Base-by-base conservation (phyloP, 2,888 invertebrate species). In the Disparrhopalites patrizii region DNA sequence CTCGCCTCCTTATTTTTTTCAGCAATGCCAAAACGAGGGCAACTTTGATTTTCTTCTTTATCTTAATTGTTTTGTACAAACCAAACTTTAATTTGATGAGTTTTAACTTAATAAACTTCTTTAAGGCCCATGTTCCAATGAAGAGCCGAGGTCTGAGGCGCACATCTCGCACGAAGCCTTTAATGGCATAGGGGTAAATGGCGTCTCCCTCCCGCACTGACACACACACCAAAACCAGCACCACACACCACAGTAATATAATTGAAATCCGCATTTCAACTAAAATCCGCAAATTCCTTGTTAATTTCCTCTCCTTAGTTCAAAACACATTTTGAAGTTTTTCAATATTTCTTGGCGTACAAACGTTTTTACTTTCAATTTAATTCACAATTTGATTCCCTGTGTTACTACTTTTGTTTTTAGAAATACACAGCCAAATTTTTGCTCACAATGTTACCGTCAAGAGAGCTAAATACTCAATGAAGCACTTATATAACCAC, bases 141-240 rank as follows among this genome's bases (percentile, higher is more conserved):
- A 74, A 72, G 23, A 70, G 58, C 13, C 65, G 51, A 7, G 74
- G 74, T 5, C 70, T 62, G 38, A 25, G 57, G 30, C 72, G 56
- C 47, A 74, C 68, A 47, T 74, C 74, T 25, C 65, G 27, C 13
- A 74, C 74, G 43, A 72, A 68, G n/a, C 74, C 74, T 65, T 73
- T 70, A 1, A 74, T 40, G 10, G 73, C 68, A 52, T 74, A 74
- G 1, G 74, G 70, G 51, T 72, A 74, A 25, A 69, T 20, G 7
- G 73, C 70, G 20, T 68, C 60, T 18, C 68, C 57, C 27, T 70
- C 69, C 3, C 67, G 55, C 13, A 69, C 69, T 25, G 67, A 43
- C 8, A 55, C 15, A 7, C 52, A 60, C n/a, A 64, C 5, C n/a
- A 65, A 13, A 20, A 61, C 36, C 15, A 65, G 25, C 18, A 51